Evolutionary conservation across 2,113 vertebrate species (phyloP), one percentile per base, ranked within the genome.

Genomic region (Pseudolaguvia tuberculata): DNA sequence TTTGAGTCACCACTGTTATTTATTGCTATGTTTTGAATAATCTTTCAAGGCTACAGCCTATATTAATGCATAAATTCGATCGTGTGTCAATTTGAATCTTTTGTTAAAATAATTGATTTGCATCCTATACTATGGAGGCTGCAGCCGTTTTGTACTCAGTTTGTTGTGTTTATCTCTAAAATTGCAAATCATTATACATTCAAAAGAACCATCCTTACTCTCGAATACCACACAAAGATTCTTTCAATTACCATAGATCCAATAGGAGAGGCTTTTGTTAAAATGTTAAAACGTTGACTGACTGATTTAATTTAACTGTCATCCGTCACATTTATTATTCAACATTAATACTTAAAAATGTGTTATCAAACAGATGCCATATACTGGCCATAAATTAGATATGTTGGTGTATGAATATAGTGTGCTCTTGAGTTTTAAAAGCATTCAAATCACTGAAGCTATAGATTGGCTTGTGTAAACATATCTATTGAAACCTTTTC

Each of bases 381-480:
- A 73, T 77, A 69, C 70, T 48, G 56, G 56, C 45, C 4, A 57
- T 70, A 80, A 72, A 73, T 70, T 55, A 63, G 27, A 39, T 51
- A n/a, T 67, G 25, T 42, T 55, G 29, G 21, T 53, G 21, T 21
- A 23, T 53, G 1, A 66, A 70, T 73, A 70, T 45, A 15, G 35
- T 25, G 21, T 50, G 70, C 73, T 39, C 45, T 72, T 51, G 27
- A 21, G 62, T 69, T 80, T 61, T 73, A 62, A 68, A 42, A 2
- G 29, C 35, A 45, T 27, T 1, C 21, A 31, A 57, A 50, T 53
- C 25, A 56, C 58, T 62, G 56, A 51, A 23, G 55, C 39, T 77
- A 50, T 55, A 73, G 72, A 77, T 72, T 63, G 59, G 23, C 35
- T n/a, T 35, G 52, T 67, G 50, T 69, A 66, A 77, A 73, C 61